Evolutionary conservation across 2,797 vertebrate species (phyloP).

Genomic region (Heteromormyrus szaboi): DNA sequence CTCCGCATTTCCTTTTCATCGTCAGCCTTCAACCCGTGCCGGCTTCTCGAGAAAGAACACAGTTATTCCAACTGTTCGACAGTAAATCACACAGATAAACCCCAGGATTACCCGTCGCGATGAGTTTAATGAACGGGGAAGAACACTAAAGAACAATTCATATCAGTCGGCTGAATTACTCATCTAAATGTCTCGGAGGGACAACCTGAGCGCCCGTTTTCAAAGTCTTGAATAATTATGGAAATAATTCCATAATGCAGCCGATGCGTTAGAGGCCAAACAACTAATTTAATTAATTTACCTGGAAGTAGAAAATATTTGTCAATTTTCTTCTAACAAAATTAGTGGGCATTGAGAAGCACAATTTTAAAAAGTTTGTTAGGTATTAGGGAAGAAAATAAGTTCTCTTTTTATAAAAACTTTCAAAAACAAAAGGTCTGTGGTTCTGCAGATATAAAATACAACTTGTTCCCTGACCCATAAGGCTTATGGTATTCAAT

Average conservation of each 20-base stretch:
- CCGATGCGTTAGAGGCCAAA: not conserved
- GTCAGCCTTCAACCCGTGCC: slow-evolving; percentile 2
- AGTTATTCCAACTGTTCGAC: slow-evolving; percentile 20
- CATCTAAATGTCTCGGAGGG: not conserved
- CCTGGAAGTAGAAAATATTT: not conserved
- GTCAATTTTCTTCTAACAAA: not conserved
- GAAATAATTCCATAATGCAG: not conserved
- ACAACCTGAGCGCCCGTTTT: not conserved
- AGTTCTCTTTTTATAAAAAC: not conserved
- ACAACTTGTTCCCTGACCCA: slow-evolving; percentile 32
- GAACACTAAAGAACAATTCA: slow-evolving; percentile 15
- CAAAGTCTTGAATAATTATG: not conserved
- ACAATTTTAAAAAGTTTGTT: slow-evolving; percentile 24
- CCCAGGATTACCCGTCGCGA: slow-evolving; percentile 12
- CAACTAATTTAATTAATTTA: not conserved
- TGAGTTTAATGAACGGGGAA: slow-evolving; percentile 17
- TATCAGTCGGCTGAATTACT: not conserved
- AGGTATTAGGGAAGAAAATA: slow-evolving; percentile 8
- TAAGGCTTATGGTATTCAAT: slow-evolving; percentile 63
- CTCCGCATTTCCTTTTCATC: not conserved
- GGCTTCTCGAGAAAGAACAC: slow-evolving; percentile 30
- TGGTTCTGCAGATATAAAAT: slow-evolving; percentile 30
- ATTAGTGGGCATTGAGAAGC: slow-evolving; percentile 21
- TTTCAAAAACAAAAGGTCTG: slow-evolving; percentile 32
- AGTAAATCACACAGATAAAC: slow-evolving; percentile 32